Evolutionary conservation across 2,113 vertebrate genomes (phyloP), one percentile per base, ranked within the genome.

Genomic region (Tympanuchus pallidicinctus): DNA sequence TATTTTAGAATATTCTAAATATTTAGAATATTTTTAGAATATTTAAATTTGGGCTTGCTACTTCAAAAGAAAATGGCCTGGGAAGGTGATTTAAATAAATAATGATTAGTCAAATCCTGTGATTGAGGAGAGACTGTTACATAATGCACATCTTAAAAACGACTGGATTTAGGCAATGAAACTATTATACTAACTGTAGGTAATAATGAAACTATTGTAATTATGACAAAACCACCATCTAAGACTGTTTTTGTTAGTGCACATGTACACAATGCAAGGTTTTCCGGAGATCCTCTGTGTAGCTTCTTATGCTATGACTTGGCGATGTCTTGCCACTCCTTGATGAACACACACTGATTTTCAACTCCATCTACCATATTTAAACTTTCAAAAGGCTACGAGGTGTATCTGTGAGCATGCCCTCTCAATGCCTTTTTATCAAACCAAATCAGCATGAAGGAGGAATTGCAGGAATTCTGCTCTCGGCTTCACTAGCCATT

Each of bases 401-500:
- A 27, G 3, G 36, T 11, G 1, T 2, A 21, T 47, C 69, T 43
- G 50, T 6, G 60, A 90, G 82, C 82, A 32, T 73, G 59, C 71
- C 60, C 60, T 8, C 71, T 74, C 67, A 32, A 3, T 60, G 54
- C 36, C 24, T 38, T 20, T 70, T 94, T 94, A 92, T 95, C 91
- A 89, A 84, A 6, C n/a, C 13, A 50, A 91, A 71, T 10, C 78
- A 92, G 73, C 87, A 5, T 0, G 2, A 32, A 67, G 81, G 21
- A 94, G 67, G 92, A 93, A 94, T 96, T 14, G 0, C 79, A 91
- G 79, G 94, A 95, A 96, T 92, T 79, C 50, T 82, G 42, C 79
- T 88, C 67, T 4, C 30, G 78, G 85, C 67, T 89, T 63, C 30
- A 1, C 3, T 3, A n/a, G 77, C 86, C 74, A 56, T 84, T 82